Conservation (phyloP, 2,888 invertebrate species). For the Listrodromus nycthemerus region DNA sequence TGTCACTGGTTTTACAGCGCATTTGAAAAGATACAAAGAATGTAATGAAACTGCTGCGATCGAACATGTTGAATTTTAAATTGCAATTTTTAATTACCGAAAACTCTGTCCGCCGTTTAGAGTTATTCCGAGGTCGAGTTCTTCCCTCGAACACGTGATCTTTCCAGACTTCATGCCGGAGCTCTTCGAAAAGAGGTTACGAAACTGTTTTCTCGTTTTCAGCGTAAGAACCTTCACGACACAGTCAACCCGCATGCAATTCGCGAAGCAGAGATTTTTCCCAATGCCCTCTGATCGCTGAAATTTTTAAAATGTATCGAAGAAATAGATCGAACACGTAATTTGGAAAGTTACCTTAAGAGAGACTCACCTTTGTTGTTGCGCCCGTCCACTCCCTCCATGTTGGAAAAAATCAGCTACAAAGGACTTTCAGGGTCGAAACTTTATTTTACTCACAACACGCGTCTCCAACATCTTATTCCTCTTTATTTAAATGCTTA, state of each 20-base stretch:
- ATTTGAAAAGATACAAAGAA: background rate
- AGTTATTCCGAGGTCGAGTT: slow-evolving; percentile 89
- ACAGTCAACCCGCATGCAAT: slow-evolving; percentile 3
- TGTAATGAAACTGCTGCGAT: background rate
- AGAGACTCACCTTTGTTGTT: slow-evolving; percentile 18
- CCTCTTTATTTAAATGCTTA: slow-evolving; percentile 48
- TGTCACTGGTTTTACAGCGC: background rate
- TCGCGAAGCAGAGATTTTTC: background rate
- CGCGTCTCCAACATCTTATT: slow-evolving; percentile 23
- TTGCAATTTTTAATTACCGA: slow-evolving; percentile 86
- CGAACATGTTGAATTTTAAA: background rate
- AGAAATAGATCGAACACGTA: slow-evolving; percentile 12
- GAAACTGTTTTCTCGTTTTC: slow-evolving; percentile 11
- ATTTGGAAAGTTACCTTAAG: slow-evolving; percentile 2
- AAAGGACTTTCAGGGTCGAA: background rate
- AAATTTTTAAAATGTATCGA: background rate
- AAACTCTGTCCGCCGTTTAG: slow-evolving; percentile 94
- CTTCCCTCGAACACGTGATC: slow-evolving; percentile 86
- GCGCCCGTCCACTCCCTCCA: slow-evolving; percentile 11
- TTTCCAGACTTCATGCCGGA: slow-evolving; percentile 79
- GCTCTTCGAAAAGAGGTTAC: slow-evolving; percentile 44
- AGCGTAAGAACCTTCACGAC: background rate
- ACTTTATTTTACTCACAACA: background rate
- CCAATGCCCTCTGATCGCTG: background rate
- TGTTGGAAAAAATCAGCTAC: background rate